Base-by-base conservation (phyloP, 2,113 vertebrate genomes). In the Telmatochromis brachygnathus region DNA sequence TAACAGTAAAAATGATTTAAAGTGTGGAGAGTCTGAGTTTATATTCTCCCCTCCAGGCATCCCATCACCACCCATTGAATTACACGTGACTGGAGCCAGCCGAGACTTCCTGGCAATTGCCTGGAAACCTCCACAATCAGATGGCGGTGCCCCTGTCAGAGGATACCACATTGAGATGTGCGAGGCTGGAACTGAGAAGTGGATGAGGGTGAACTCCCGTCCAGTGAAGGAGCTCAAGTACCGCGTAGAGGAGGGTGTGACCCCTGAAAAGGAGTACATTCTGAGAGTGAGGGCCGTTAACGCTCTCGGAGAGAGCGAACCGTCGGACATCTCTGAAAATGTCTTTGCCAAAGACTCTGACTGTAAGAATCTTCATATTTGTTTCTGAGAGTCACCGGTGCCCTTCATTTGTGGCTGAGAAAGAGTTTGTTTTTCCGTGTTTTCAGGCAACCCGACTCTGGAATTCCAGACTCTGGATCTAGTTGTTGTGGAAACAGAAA, bases 131-230 rank as follows among this genome's bases (percentile, higher is more conserved):
- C 99, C 99, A 33, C 97, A 96, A 91, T 98, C 97, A 89, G 97
- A 97, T 55, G 98, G 99, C 8, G 98, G 99, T 82, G 97, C 97
- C 88, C 97, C 97, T 54, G 96, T 99, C 87, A 96, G 96, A 65
- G 99, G 99, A 35, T 99, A 99, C 94, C 97, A 99, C 90, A 96
- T 99, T 82, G 98, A 99, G 94, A 97, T 99, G 95, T 98, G 98
- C 4, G 97, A 98, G 93, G 97, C 97, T 13, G 98, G 98, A 84
- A 99, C 99, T 7, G 98, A 99, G 93, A 99, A 99, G 91, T 99
- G 99, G 98, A 99, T 99, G 98, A 95, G 98, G 89, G 96, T 99
- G 53, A 99, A 99, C 95, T 98, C 98, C 70, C 98, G 99, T 14
- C 98, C 98, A 55, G 95, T 99, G 79, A 99, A 99, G 96, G 98